phyloP scores from a whole-genome alignment of 2,113 vertebrate species.

The Chloropsis cyanopogon region DNA sequence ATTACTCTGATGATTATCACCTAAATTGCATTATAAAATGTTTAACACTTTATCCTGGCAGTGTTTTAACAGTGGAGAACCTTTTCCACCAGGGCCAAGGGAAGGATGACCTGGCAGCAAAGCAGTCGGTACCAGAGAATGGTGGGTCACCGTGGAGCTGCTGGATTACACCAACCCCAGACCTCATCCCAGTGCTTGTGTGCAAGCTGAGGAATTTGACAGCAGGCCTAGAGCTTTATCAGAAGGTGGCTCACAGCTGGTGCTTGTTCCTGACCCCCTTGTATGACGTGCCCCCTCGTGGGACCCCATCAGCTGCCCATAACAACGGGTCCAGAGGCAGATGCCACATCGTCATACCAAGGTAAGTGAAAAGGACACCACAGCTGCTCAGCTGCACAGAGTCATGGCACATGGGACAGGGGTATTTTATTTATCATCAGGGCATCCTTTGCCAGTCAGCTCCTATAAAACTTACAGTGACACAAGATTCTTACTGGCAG shows the following conservation, averaged over 20 bases:
- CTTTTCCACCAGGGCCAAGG: not conserved
- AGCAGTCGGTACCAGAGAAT: not conserved
- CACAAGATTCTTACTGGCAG: conserved; percentile 47
- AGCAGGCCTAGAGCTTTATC: not conserved
- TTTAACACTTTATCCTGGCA: not conserved
- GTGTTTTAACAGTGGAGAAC: not conserved
- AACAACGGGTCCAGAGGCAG: not conserved
- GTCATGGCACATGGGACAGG: not conserved
- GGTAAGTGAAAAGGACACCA: not conserved
- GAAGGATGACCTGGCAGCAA: not conserved
- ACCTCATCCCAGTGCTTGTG: not conserved
- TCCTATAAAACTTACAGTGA: conserved; percentile 52
- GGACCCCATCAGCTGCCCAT: not conserved
- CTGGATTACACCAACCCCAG: not conserved
- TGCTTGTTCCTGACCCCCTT: not conserved
- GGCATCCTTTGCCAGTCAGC: conserved; percentile 39
- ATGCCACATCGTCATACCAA: not conserved
- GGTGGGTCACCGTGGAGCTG: not conserved
- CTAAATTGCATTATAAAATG: not conserved
- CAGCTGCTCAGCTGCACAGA: not conserved
- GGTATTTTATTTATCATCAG: conserved; percentile 44
- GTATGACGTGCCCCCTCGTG: rapidly evolving
- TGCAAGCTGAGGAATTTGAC: not conserved
- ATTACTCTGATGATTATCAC: conserved; percentile 1
- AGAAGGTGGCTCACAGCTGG: not conserved